These are phyloP conservation scores for Chrysochloris asiatica DNA, from an alignment of 2,113 vertebrate species.

Conservation along the genomic window DNA sequence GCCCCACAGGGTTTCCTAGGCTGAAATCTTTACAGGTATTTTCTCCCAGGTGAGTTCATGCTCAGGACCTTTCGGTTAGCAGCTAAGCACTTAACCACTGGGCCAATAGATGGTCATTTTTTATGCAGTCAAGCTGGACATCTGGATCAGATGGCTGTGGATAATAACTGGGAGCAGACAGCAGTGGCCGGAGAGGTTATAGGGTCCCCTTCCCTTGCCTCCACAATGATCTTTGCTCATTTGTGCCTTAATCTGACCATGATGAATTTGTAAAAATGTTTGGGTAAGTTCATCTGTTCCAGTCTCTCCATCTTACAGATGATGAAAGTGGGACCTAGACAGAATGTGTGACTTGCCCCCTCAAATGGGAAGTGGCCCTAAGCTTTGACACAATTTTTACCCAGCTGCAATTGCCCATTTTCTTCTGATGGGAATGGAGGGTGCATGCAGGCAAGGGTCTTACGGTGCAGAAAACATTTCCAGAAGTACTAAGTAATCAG, in stretches of 20 bases:
- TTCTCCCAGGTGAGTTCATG: background rate
- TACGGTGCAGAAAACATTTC: background rate
- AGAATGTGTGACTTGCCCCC: background rate
- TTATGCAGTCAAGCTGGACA: slow-evolving; percentile 80
- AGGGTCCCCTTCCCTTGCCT: slow-evolving; percentile 76
- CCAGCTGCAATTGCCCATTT: background rate
- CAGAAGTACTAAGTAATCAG: background rate
- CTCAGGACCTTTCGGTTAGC: background rate
- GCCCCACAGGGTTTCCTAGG: background rate
- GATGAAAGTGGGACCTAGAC: background rate
- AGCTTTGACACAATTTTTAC: background rate
- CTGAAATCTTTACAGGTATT: background rate
- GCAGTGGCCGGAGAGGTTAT: slow-evolving; percentile 86
- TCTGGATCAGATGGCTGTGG: slow-evolving; percentile 82
- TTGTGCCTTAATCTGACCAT: background rate
- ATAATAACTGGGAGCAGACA: slow-evolving; percentile 85
- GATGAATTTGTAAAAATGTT: background rate
- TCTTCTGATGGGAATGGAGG: no score
- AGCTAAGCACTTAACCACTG: background rate
- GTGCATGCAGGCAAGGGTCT: background rate
- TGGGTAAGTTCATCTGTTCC: background rate
- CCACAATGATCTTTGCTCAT: slow-evolving; percentile 75
- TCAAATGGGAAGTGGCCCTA: background rate
- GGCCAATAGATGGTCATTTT: slow-evolving; percentile 89
- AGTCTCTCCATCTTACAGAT: background rate